Conservation (phyloP, 1,140 invertebrate genomes). For the Solenopsis invicta region DNA sequence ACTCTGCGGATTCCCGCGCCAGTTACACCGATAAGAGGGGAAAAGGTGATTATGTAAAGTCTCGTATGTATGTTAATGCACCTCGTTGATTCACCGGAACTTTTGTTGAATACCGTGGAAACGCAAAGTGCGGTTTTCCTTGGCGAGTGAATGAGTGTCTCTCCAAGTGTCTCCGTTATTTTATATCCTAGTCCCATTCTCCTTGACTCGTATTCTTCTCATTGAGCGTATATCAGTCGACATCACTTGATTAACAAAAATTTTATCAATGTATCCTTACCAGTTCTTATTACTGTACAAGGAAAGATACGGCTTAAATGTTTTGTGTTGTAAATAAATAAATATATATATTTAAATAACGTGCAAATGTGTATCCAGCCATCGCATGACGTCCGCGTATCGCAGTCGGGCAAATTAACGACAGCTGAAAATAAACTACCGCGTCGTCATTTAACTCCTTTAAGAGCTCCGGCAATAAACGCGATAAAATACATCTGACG, state of each 20-base stretch:
- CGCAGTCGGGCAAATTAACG: background rate
- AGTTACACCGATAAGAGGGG: slow-evolving; percentile 10
- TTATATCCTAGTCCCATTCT: background rate
- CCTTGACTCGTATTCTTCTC: background rate
- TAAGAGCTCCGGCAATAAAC: slow-evolving; percentile 41
- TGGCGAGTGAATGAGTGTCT: slow-evolving; percentile 5
- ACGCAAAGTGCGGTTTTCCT: slow-evolving; percentile 3
- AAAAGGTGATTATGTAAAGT: slow-evolving; percentile 38
- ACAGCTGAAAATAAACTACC: slow-evolving; percentile 28
- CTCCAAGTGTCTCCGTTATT: background rate
- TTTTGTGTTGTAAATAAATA: background rate
- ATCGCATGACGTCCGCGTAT: background rate
- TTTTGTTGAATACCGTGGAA: slow-evolving; percentile 13
- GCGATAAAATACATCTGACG: slow-evolving; percentile 54
- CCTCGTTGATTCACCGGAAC: slow-evolving; percentile 3
- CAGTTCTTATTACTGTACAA: background rate
- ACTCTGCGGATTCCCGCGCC: slow-evolving; percentile 1
- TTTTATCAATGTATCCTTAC: background rate
- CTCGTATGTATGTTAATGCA: slow-evolving; percentile 20
- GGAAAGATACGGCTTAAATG: background rate
- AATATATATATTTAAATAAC: background rate
- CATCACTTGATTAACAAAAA: background rate
- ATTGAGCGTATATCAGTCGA: background rate
- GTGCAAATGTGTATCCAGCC: background rate
- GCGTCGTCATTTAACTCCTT: background rate